A percentile compares a stretch with the other conserved stretches of the same genome.
These are phyloP conservation scores for Aegithalos caudatus DNA, from an alignment of 2,113 vertebrate genomes.

Conservation along the genomic window DNA sequence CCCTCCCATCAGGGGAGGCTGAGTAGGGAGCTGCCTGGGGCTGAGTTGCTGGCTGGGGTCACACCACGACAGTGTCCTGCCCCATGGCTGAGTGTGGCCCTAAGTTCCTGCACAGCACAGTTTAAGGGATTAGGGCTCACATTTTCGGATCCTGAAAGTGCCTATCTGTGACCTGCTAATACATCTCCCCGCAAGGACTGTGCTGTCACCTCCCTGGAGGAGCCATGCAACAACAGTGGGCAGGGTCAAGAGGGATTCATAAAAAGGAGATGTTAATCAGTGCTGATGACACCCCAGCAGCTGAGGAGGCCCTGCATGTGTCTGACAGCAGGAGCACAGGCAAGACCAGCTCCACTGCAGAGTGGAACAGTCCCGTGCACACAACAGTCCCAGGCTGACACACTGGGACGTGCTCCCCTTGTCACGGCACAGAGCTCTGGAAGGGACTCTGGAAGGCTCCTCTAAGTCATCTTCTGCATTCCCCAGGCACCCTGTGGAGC, in stretches of 20 bases:
- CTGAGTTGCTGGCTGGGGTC: background rate
- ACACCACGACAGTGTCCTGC: background rate
- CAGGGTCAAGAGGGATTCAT: background rate
- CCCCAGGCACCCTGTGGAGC: background rate
- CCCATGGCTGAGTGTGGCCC: background rate
- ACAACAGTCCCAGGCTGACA: background rate
- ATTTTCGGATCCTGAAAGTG: background rate
- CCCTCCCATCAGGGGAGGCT: background rate
- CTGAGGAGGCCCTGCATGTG: background rate
- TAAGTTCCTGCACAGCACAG: background rate
- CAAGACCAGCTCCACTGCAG: background rate
- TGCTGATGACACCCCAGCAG: background rate
- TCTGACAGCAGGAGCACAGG: background rate
- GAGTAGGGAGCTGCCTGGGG: background rate
- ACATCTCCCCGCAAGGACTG: background rate
- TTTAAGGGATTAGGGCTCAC: background rate
- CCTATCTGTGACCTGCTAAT: background rate
- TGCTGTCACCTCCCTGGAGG: background rate
- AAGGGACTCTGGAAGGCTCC: background rate
- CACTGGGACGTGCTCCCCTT: background rate
- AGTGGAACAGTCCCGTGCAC: background rate
- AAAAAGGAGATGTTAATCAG: background rate
- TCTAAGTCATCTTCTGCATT: background rate
- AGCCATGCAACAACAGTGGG: slow-evolving; percentile 13
- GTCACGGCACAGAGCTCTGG: background rate